phyloP scores from a whole-genome alignment of 2,888 invertebrate species.

The Nomada hirtipes region DNA sequence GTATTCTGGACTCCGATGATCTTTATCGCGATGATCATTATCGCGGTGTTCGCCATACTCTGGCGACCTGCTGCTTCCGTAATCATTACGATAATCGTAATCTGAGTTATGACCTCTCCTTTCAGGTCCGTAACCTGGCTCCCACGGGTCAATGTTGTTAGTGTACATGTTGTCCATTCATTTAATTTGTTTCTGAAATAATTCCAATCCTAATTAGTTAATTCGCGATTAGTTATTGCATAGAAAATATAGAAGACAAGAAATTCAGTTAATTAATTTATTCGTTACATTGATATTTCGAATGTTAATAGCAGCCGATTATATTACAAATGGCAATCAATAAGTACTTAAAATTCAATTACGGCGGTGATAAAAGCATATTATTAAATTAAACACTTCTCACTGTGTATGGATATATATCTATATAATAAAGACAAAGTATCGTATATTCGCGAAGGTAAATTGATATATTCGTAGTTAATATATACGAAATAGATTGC shows the following conservation, averaged over 20 bases:
- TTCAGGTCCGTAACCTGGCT: slow-evolving; percentile 82
- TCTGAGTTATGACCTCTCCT: slow-evolving; percentile 75
- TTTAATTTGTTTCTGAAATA: slow-evolving; percentile 58
- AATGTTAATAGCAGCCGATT: not conserved
- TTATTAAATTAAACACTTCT: slow-evolving; percentile 35
- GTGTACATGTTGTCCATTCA: slow-evolving; percentile 77
- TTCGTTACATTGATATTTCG: not conserved
- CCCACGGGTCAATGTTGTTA: slow-evolving; percentile 82
- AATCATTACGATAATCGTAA: slow-evolving; percentile 78
- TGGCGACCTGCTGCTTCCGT: slow-evolving; percentile 77
- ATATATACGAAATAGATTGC: not conserved
- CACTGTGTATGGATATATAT: not conserved
- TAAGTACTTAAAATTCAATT: slow-evolving; percentile 37
- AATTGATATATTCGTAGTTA: not conserved
- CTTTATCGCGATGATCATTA: slow-evolving; percentile 75
- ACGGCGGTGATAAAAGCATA: not conserved
- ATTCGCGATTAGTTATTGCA: not conserved
- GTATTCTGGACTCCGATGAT: slow-evolving; percentile 80
- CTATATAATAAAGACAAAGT: not conserved
- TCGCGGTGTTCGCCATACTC: slow-evolving; percentile 79
- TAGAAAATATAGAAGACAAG: not conserved
- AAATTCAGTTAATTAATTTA: not conserved
- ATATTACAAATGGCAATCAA: not conserved
- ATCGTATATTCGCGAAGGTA: not conserved
- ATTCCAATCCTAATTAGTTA: not conserved